Conservation (phyloP, 30 jellyfish, hydroid and myxozoan species). For the Cassiopea andromeda region DNA sequence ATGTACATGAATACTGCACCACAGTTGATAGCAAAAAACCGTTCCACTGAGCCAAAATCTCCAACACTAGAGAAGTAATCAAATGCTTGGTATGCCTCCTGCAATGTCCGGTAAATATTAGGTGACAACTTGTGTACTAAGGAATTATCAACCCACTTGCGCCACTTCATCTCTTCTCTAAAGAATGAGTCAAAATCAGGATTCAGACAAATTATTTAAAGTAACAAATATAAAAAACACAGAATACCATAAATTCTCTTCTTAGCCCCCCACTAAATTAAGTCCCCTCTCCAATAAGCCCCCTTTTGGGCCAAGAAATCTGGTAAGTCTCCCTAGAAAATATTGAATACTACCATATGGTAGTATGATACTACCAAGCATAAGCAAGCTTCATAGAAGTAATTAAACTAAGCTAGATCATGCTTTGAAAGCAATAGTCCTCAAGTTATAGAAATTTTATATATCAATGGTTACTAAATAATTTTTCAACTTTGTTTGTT, state of each 20-base stretch:
- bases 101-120: slow-evolving; percentile 90
- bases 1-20: slow-evolving; percentile 96
- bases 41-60: slow-evolving; percentile 79
- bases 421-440: no score
- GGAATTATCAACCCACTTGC: slow-evolving; percentile 94
- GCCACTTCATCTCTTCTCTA: slow-evolving; percentile 95
- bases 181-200: not conserved
- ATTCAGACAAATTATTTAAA: not conserved
- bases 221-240: not conserved
- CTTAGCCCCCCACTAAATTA: no score
- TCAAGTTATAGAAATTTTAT: no score
- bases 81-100: slow-evolving; percentile 90
- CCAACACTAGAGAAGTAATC: slow-evolving; percentile 93
- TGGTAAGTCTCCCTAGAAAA: no score
- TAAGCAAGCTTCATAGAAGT: no score
- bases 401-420: no score
- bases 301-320: no score
- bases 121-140: slow-evolving; percentile 95
- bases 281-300: no score
- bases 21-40: slow-evolving; percentile 75
- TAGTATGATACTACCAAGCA: no score
- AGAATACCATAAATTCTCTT: not conserved
- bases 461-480: no score
- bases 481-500: no score
- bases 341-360: no score